Conservation (phyloP, 2,888 invertebrate species). For the Linyphia triangularis region DNA sequence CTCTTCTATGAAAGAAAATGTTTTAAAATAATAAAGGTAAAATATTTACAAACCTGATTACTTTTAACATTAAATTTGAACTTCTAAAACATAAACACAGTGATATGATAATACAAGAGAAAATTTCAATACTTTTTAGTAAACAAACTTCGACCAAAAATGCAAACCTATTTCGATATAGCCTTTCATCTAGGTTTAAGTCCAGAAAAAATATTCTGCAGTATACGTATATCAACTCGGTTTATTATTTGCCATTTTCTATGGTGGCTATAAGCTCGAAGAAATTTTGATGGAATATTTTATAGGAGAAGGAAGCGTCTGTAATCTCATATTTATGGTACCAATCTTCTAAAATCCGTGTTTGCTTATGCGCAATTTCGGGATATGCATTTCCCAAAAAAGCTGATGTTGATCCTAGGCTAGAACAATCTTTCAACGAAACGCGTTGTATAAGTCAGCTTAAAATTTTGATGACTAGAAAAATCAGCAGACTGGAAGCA, state of each 20-base stretch:
- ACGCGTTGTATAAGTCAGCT: background rate
- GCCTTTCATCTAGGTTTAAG: background rate
- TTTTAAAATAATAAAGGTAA: background rate
- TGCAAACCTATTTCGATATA: background rate
- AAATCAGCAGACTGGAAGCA: no score
- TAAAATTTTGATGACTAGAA: no score
- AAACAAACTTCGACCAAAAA: no score
- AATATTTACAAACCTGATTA: background rate
- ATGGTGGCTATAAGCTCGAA: no score
- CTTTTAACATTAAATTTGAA: background rate
- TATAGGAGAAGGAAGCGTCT: background rate
- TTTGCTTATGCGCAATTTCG: background rate
- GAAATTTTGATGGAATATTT: background rate
- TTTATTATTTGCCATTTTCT: background rate
- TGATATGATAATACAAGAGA: background rate
- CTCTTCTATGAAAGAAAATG: background rate
- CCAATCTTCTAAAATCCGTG: background rate
- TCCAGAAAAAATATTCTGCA: background rate
- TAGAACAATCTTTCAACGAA: no score
- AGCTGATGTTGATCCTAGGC: background rate
- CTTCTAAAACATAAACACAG: background rate
- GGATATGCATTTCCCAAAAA: background rate
- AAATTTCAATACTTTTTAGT: no score
- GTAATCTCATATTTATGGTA: background rate
- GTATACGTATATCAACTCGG: background rate